These are phyloP conservation scores for Physella acuta DNA, from an alignment of 1,140 invertebrate species.

Conservation along the genomic window DNA sequence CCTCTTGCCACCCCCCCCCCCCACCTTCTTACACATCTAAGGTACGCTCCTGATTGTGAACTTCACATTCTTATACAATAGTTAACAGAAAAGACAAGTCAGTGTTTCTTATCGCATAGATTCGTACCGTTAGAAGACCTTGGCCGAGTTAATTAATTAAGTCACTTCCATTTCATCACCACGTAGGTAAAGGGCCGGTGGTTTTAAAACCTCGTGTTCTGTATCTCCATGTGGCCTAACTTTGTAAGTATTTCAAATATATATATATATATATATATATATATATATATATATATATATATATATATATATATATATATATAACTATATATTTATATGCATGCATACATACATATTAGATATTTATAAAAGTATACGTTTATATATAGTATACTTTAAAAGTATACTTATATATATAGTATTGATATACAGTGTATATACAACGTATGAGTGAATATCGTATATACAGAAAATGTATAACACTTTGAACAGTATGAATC, in stretches of 20 bases:
- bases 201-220: not conserved
- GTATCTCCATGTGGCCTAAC: not conserved
- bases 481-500: no score
- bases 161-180: not conserved
- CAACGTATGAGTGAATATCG: no score
- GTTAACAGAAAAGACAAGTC: not conserved
- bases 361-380: not conserved
- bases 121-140: not conserved
- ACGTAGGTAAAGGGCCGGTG: not conserved
- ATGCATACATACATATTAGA: not conserved
- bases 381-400: not conserved
- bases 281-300: constrained; percentile 5
- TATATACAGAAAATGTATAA: no score
- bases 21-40: not conserved
- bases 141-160: not conserved
- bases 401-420: not conserved
- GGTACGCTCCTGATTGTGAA: not conserved
- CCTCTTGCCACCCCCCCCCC: not conserved
- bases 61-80: no score
- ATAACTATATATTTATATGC: not conserved
- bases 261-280: constrained; percentile 1
- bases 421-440: not conserved
- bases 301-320: constrained; percentile 5
- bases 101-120: not conserved
- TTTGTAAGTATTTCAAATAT: not conserved